Conservation (phyloP, 2,888 invertebrate species). For the Lysandra bellargus region DNA sequence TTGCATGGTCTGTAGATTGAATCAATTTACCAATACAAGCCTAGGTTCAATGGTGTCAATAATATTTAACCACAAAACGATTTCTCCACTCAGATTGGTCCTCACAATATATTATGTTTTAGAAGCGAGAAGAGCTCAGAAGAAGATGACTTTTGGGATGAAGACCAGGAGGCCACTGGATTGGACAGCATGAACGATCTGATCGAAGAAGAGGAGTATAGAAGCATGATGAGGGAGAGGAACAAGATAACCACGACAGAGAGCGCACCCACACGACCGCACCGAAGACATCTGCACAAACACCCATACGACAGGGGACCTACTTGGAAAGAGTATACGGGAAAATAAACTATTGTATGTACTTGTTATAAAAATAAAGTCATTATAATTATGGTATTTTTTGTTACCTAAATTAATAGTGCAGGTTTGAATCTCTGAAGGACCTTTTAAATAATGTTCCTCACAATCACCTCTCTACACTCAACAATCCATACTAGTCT, state of each 20-base stretch:
- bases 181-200: conserved; percentile 63
- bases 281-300: conserved; percentile 77
- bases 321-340: conserved; percentile 37
- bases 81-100: not conserved
- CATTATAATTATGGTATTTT: not conserved
- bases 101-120: conserved; percentile 36
- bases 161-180: conserved; percentile 54
- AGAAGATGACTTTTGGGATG: conserved; percentile 61
- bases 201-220: conserved; percentile 60
- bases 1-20: too few species aligned
- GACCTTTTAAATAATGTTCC: too few species aligned
- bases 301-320: conserved; percentile 76
- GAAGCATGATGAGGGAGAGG: conserved; percentile 45
- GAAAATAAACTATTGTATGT: conserved; percentile 27
- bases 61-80: not conserved
- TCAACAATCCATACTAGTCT: too few species aligned
- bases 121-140: conserved; percentile 58
- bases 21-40: too few species aligned
- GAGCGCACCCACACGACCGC: conserved; percentile 53
- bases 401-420: not conserved
- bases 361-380: conserved; percentile 19
- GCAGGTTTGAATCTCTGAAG: too few species aligned
- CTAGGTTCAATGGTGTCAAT: too few species aligned
- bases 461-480: too few species aligned
- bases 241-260: conserved; percentile 48